phyloP scores from a whole-genome alignment of 2,888 invertebrate species.

The Suillia variegata region DNA sequence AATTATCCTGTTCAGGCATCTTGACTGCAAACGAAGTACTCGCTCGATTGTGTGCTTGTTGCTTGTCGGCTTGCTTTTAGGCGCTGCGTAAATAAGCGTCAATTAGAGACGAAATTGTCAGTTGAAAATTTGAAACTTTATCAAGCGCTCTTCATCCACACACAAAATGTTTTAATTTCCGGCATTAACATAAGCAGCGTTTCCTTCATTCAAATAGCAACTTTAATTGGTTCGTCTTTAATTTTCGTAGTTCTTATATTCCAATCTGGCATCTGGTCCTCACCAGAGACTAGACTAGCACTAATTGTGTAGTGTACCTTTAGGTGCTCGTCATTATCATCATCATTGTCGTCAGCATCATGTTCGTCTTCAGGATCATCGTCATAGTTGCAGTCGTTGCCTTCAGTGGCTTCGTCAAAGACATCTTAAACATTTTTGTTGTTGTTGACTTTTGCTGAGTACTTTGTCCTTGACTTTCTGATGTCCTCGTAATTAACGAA shows the following conservation, averaged over 20 bases:
- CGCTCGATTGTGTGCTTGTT: no score
- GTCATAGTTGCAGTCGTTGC: neutral
- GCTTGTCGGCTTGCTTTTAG: no score
- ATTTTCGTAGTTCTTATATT: neutral
- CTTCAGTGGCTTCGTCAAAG: neutral
- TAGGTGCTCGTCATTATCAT: neutral
- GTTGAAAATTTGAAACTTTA: no score
- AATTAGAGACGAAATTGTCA: no score
- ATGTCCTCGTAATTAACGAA: neutral
- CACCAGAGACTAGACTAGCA: no score
- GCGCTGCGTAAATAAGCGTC: neutral
- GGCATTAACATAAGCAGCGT: no score
- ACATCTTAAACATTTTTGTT: constrained; percentile 2
- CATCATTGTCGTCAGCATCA: neutral
- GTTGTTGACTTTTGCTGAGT: constrained; percentile 5
- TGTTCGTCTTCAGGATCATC: neutral
- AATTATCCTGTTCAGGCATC: constrained; percentile 62
- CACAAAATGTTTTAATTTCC: no score
- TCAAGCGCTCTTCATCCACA: no score
- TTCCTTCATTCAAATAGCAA: neutral
- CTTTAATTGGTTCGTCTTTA: neutral
- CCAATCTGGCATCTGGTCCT: no score
- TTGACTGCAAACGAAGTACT: no score
- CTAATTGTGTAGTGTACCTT: neutral
- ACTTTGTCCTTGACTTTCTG: constrained; percentile 1